Evolutionary conservation across 2,113 vertebrate species (phyloP).

Genomic region (Paramormyrops kingsleyae): DNA sequence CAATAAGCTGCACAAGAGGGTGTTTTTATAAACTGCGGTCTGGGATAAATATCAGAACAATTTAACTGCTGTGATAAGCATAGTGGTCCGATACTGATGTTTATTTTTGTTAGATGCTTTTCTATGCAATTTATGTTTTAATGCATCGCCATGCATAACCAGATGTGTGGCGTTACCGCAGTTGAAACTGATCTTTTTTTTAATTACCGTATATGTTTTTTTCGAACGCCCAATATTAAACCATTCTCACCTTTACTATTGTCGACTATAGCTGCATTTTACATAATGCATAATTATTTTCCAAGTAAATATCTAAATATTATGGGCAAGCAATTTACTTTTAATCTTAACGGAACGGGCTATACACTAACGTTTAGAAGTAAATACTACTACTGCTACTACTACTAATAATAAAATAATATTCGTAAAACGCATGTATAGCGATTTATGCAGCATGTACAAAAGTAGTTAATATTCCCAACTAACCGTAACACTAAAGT

Average conservation of each 20-base stretch:
- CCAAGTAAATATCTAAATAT: not conserved
- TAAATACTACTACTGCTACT: not conserved
- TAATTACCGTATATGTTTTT: not conserved
- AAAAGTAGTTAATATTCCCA: not conserved
- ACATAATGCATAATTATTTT: not conserved
- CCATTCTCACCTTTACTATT: not conserved
- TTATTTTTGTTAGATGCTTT: not conserved
- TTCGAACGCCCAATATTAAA: not conserved
- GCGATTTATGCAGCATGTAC: not conserved
- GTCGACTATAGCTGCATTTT: not conserved
- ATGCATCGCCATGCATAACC: not conserved
- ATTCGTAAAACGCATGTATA: not conserved
- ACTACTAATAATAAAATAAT: not conserved
- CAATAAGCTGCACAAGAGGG: constrained; percentile 53
- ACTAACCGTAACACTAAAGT: not conserved
- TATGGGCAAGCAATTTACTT: not conserved
- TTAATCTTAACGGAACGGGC: not conserved
- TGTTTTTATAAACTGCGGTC: constrained; percentile 54
- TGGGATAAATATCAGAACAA: constrained; percentile 52
- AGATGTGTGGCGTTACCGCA: not conserved
- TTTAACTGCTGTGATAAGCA: constrained; percentile 31
- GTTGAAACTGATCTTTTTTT: not conserved
- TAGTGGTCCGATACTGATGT: not conserved
- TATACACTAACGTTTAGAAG: not conserved
- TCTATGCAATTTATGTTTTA: not conserved